phyloP scores from a whole-genome alignment of 2,797 vertebrate genomes.

The Acanthurus tractus region DNA sequence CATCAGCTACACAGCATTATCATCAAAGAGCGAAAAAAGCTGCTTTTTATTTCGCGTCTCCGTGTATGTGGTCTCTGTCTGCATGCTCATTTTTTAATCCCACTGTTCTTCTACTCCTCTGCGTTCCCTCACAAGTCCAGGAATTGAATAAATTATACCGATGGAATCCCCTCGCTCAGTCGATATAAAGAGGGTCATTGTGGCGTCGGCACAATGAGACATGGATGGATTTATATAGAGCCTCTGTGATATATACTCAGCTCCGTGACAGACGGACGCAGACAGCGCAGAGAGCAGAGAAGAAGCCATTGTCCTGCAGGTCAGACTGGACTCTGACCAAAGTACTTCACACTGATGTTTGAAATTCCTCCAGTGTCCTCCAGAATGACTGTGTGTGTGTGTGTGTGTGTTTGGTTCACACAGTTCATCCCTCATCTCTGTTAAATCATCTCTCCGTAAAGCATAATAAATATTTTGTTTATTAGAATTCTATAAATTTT shows the following conservation, averaged over 20 bases:
- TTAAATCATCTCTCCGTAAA: conserved; percentile 9
- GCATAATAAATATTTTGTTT: conserved; percentile 12
- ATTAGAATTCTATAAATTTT: conserved; percentile 26
- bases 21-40: conserved; percentile 50
- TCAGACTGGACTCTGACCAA: conserved; percentile 66
- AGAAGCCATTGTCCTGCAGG: conserved; percentile 78
- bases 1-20: conserved; percentile 38
- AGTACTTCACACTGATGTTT: conserved; percentile 69
- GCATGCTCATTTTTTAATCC: conserved; percentile 49
- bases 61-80: conserved; percentile 50
- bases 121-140: conserved; percentile 66
- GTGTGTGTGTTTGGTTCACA: conserved; percentile 23
- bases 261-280: conserved; percentile 65
- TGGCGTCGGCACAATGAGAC: conserved; percentile 77
- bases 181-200: conserved; percentile 82
- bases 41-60: conserved; percentile 52
- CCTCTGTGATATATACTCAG: conserved; percentile 74
- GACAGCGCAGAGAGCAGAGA: conserved; percentile 66
- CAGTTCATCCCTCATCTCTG: conserved; percentile 30
- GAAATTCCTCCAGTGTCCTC: conserved; percentile 79
- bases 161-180: conserved; percentile 74
- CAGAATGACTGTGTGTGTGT: conserved; percentile 42
- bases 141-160: conserved; percentile 73
- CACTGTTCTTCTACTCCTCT: conserved; percentile 60
- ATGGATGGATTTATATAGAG: conserved; percentile 77